Conservation (phyloP, 1,140 invertebrate genomes). For the Hypsibius dujardini region DNA sequence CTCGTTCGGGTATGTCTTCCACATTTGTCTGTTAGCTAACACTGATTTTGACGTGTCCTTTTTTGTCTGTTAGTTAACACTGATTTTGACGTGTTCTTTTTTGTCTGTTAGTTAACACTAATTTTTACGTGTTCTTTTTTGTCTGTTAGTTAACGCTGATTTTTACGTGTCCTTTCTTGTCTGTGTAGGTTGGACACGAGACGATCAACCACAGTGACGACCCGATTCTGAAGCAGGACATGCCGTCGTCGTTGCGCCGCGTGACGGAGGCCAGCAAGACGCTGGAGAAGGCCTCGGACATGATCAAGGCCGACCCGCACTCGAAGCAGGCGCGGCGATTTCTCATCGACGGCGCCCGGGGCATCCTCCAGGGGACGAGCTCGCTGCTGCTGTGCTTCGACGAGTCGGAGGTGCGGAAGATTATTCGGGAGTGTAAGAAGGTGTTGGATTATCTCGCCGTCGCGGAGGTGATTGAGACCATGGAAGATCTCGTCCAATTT, state of each 20-base stretch:
- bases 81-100: no score
- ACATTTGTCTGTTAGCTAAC: no score
- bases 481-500: conserved; percentile 95
- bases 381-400: conserved; percentile 88
- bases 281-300: conserved; percentile 84
- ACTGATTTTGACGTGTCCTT: no score
- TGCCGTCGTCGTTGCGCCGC: conserved; percentile 77
- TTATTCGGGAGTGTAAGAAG: conserved; percentile 88
- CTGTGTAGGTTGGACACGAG: conserved; percentile 70
- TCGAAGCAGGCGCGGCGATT: conserved; percentile 56
- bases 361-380: conserved; percentile 87
- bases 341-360: conserved; percentile 82
- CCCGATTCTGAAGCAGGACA: conserved; percentile 82
- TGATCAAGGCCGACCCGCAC: conserved; percentile 82
- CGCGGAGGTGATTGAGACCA: conserved; percentile 90
- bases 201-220: conserved; percentile 95
- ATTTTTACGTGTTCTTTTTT: no score
- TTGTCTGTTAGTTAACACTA: no score
- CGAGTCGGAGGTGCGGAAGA: conserved; percentile 96
- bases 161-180: background rate
- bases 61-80: no score
- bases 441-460: conserved; percentile 94
- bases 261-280: conserved; percentile 83
- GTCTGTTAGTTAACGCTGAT: no score
- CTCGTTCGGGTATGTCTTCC: conserved; percentile 67